phyloP scores from a whole-genome alignment of 92 coral and sea anemone species.

The Porites divaricata region DNA sequence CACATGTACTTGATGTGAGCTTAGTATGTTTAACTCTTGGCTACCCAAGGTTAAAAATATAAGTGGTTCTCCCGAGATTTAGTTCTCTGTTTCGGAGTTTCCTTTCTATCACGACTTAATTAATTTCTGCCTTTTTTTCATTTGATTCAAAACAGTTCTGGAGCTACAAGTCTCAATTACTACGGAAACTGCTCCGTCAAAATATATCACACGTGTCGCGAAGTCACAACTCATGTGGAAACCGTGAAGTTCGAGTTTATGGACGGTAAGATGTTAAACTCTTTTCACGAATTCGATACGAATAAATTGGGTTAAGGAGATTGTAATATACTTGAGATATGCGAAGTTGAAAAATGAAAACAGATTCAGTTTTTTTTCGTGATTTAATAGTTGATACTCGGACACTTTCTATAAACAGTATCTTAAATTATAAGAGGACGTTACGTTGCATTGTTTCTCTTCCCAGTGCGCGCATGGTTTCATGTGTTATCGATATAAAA shows the following conservation, averaged over 20 bases:
- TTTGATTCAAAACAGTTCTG: slow-evolving; percentile 10
- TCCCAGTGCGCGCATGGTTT: too few species aligned
- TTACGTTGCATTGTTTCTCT: too few species aligned
- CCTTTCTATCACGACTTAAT: neutral
- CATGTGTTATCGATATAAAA: too few species aligned
- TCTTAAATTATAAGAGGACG: too few species aligned
- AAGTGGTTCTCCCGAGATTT: too few species aligned
- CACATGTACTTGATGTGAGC: neutral
- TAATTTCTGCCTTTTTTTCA: neutral
- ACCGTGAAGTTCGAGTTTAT: slow-evolving; percentile 44
- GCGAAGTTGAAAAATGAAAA: too few species aligned
- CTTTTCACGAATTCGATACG: neutral
- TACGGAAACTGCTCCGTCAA: slow-evolving; percentile 58
- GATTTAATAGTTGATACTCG: too few species aligned
- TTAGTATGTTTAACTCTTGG: neutral
- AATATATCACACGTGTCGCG: slow-evolving; percentile 67
- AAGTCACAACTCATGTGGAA: slow-evolving; percentile 37
- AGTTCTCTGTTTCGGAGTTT: too few species aligned
- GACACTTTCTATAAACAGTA: too few species aligned
- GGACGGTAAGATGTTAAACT: slow-evolving; percentile 49
- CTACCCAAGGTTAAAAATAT: neutral
- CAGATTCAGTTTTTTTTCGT: too few species aligned
- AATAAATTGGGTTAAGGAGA: neutral
- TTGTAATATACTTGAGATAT: too few species aligned
- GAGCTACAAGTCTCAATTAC: slow-evolving; percentile 65